Evolutionary conservation across 2,113 vertebrate genomes (phyloP).

Genomic region (Acrocephalus kingi): DNA sequence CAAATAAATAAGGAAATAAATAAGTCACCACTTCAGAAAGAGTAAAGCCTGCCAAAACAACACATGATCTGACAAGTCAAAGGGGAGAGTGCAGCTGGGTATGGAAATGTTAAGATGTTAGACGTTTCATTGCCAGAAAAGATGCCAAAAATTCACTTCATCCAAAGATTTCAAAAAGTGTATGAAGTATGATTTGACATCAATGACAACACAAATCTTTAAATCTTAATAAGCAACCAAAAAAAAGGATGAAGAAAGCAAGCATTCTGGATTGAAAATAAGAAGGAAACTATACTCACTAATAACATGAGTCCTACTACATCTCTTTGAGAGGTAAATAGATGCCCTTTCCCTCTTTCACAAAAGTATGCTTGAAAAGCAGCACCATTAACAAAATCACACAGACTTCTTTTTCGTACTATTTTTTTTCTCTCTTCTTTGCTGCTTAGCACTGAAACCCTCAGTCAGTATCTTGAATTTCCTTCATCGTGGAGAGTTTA

Average conservation of each 20-base stretch:
- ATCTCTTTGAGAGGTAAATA: slow-evolving; percentile 25
- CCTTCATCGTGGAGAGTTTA: not conserved
- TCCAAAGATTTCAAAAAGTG: not conserved
- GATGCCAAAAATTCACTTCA: not conserved
- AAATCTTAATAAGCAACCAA: not conserved
- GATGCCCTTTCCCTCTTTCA: not conserved
- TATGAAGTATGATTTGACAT: not conserved
- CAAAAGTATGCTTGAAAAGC: slow-evolving; percentile 4
- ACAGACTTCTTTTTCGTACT: not conserved
- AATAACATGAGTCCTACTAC: slow-evolving; percentile 58
- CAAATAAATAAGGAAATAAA: slow-evolving; percentile 12
- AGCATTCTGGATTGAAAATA: slow-evolving; percentile 40
- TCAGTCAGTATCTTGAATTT: not conserved
- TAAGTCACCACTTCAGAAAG: not conserved
- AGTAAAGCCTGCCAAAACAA: not conserved
- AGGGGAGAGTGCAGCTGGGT: not conserved
- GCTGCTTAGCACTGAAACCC: not conserved
- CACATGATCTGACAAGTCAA: not conserved
- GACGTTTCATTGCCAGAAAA: not conserved
- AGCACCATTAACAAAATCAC: not conserved
- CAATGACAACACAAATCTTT: not conserved
- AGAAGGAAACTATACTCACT: slow-evolving; percentile 54
- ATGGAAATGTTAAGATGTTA: not conserved
- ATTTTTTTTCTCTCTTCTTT: not conserved
- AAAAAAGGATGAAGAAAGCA: slow-evolving; percentile 60